Evolutionary conservation across 2,113 vertebrate species (phyloP).

Genomic region (Scatophagus argus): DNA sequence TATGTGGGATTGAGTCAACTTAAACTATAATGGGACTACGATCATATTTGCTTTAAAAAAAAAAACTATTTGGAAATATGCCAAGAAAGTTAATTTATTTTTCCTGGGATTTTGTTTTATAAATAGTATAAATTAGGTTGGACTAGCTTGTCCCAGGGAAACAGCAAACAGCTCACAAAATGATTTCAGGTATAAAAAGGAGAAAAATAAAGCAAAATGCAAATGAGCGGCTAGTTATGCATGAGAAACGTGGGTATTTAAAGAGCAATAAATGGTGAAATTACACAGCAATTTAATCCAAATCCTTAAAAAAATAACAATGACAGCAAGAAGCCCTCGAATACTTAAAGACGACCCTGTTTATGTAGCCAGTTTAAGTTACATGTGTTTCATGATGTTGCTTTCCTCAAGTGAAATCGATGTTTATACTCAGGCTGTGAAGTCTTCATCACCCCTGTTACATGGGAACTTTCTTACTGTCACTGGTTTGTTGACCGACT

Average conservation of each 20-base stretch:
- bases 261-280: neutral
- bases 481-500: conserved; percentile 27
- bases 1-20: too few species aligned
- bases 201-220: neutral
- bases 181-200: neutral
- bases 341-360: neutral
- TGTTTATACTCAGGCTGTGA: conserved; percentile 45
- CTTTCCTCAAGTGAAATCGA: conserved; percentile 9
- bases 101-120: too few species aligned
- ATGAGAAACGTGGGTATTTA: neutral
- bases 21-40: too few species aligned
- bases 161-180: too few species aligned
- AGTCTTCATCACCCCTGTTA: conserved; percentile 24
- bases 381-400: neutral
- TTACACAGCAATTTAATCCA: neutral
- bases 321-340: rapidly evolving
- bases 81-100: too few species aligned
- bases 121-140: too few species aligned
- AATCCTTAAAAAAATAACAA: too few species aligned
- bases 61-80: too few species aligned
- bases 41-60: too few species aligned
- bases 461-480: conserved; percentile 7
- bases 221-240: neutral
- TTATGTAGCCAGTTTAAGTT: neutral
- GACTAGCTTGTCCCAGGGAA: too few species aligned